Conservation (phyloP, 2,888 invertebrate genomes). For the Hyles lineata region DNA sequence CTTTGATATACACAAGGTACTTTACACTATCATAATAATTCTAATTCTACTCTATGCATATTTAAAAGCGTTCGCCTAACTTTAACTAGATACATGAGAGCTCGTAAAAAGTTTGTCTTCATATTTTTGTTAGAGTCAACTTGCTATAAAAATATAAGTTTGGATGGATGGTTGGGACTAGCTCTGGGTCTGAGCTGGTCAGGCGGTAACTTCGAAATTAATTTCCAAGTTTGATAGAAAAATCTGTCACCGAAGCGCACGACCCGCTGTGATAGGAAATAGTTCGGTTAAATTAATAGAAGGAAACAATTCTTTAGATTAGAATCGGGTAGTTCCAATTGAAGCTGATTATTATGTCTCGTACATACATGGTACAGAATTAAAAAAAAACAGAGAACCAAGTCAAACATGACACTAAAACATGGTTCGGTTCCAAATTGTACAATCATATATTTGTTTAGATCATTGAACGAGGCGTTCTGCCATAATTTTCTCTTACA, state of each 20-base stretch:
- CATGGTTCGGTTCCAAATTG: too few species aligned
- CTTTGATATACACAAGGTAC: background rate
- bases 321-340: too few species aligned
- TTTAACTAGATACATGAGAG: constrained; percentile 1
- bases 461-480: too few species aligned
- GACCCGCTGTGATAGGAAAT: constrained; percentile 13
- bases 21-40: background rate
- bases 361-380: too few species aligned
- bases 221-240: constrained; percentile 79
- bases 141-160: constrained; percentile 67
- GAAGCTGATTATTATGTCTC: too few species aligned
- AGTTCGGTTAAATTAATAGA: constrained; percentile 9
- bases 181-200: constrained; percentile 58
- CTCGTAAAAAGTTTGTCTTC: constrained; percentile 4
- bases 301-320: background rate
- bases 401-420: too few species aligned
- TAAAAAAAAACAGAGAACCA: too few species aligned
- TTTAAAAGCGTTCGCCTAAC: background rate
- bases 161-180: constrained; percentile 54
- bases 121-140: constrained; percentile 44
- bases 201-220: constrained; percentile 76
- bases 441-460: too few species aligned
- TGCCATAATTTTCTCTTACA: too few species aligned
- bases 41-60: background rate
- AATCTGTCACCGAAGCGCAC: constrained; percentile 61